Conservation (phyloP, 2,797 vertebrate species). For the Falco concolor region DNA sequence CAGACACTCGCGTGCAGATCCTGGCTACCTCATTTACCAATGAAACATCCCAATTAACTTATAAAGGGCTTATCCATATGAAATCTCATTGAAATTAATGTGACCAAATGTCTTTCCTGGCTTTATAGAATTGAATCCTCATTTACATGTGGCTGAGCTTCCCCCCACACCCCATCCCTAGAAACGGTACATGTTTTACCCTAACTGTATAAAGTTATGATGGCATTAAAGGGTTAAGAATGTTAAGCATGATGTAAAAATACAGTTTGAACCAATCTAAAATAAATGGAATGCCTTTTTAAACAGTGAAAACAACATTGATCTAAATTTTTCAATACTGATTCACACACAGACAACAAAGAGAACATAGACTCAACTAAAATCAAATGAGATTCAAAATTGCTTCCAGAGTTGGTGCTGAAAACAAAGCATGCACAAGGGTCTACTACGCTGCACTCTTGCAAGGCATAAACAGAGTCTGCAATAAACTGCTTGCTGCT, state of each 20-base stretch:
- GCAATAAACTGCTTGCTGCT: slow-evolving; percentile 57
- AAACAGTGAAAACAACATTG: neutral
- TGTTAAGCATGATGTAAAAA: neutral
- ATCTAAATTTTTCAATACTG: neutral
- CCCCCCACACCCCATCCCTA: neutral
- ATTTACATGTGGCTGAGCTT: neutral
- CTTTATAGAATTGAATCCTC: neutral
- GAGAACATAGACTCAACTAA: neutral
- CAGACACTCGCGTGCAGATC: neutral
- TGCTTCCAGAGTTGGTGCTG: slow-evolving; percentile 1
- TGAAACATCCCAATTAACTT: neutral
- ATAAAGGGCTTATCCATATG: neutral
- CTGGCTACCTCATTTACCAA: neutral
- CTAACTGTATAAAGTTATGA: accelerated
- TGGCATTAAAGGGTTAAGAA: neutral
- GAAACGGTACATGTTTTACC: neutral
- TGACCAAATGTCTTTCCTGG: neutral
- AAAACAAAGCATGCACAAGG: slow-evolving; percentile 50
- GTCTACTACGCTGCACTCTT: slow-evolving; percentile 20
- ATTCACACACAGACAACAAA: slow-evolving; percentile 15
- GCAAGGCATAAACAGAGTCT: slow-evolving; percentile 48
- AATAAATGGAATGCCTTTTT: neutral
- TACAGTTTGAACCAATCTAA: neutral
- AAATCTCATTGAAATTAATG: neutral
- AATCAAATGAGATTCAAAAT: slow-evolving; percentile 41